phyloP scores from a whole-genome alignment of 2,113 vertebrate species.

The Erinaceus europaeus region DNA sequence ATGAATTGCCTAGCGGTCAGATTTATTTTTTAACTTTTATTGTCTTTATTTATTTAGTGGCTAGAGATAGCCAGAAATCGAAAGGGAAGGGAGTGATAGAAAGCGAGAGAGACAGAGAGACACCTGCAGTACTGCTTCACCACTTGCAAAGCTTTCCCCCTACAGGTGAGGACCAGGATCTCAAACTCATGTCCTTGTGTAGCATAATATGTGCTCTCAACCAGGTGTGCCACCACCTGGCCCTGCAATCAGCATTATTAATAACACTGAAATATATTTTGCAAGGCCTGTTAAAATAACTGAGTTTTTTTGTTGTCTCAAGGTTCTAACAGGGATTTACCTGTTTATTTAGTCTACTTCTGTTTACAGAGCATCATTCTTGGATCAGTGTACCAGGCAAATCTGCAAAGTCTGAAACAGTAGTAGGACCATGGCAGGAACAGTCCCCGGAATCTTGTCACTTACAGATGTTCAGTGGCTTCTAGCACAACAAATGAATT shows the following conservation, averaged over 20 bases:
- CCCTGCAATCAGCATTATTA: background rate
- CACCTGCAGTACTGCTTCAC: too few species aligned
- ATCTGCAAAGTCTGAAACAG: background rate
- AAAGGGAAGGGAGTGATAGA: too few species aligned
- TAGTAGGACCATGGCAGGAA: rapidly evolving
- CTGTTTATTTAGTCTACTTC: background rate
- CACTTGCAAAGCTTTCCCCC: too few species aligned
- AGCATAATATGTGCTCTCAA: too few species aligned
- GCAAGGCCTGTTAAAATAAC: background rate
- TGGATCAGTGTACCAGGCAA: too few species aligned
- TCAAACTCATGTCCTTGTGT: too few species aligned
- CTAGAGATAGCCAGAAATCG: too few species aligned
- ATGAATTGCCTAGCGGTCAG: background rate
- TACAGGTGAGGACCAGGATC: too few species aligned
- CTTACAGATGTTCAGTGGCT: background rate
- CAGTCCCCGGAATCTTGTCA: background rate
- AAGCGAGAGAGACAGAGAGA: too few species aligned
- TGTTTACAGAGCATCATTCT: background rate
- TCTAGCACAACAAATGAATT: background rate
- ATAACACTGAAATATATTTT: background rate
- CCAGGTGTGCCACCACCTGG: too few species aligned
- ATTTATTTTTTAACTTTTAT: too few species aligned
- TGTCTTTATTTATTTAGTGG: too few species aligned
- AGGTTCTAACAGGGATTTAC: background rate
- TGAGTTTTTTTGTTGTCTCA: background rate